Base-by-base conservation (phyloP, 2,888 invertebrate genomes). In the Papilio protenor region DNA sequence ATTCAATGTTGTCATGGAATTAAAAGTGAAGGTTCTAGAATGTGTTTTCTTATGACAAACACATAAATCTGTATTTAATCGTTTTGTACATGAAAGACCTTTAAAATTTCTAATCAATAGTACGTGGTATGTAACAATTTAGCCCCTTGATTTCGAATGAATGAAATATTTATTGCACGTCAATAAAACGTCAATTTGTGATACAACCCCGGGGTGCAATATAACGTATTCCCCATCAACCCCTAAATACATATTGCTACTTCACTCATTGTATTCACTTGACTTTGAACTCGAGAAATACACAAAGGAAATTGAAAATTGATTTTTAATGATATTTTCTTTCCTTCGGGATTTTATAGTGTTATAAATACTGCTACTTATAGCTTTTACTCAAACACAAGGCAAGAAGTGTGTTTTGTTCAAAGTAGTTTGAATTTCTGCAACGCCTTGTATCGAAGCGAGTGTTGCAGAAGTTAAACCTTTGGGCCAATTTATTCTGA, bases 401-500 rank as follows among this genome's bases (percentile, higher is more conserved):
- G 0, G 6, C 16, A 16, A 49, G 49, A 49, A 49, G 16, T 14
- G 1, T 47, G 33, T 18, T 61, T 16, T 18, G 27, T 40, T 66
- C 11, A 2, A n/a, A n/a, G 33, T n/a, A 40, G 40, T 66, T 66
- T 66, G 23, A 14, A 64, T 23, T 33, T 61, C 27, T 77, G 59
- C n/a, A 49, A 45, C 49, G 49, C 45, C 61, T 71, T 47, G 61
- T 18, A 27, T n/a, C n/a, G 18, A 11, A 47, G 27, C 45, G 61
- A 52, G 57, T 70, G 33, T 71, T 79, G 75, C 23, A 73, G 33
- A 52, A 64, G 70, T 11, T 59, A 59, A 12, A 61, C 72, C 80
- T 80, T 79, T 78, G 78, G 82, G 83, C 85, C 90, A 89, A 89
- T 90, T 88, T 89, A 88, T 86, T 84, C 83, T 82, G 80, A 84